Evolutionary conservation across 2,888 invertebrate genomes (phyloP), one percentile per base, ranked within the genome.

Genomic region (Tenthredo livida): DNA sequence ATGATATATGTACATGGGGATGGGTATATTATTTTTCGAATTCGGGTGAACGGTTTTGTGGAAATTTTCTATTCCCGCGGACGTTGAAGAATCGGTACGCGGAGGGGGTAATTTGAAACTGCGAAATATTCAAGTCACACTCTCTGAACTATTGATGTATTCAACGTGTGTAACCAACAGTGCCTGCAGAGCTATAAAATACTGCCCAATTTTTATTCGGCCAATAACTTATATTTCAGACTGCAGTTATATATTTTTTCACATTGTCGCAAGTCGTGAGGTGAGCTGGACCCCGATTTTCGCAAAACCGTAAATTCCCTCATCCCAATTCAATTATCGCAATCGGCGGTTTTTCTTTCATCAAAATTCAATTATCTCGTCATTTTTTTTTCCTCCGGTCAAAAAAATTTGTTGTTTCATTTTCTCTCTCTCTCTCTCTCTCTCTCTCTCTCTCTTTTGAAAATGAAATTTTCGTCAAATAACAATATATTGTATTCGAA

Each of bases 151-250:
- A 89, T 90, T 92, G 91, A 93, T 90, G 91, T 93, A 93, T 93
- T 93, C 93, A 92, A 89, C 91, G 90, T 91, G 91, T 92, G 92
- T 93, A 92, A 92, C 92, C 91, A 91, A 91, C 92, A 92, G 92
- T 91, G 91, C 21, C 15, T n/a, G 47, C 29, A n/a, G 43, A 43
- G 92, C 91, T 91, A 92, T 92, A 93, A 93, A 93, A 93, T 92
- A 92, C 92, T 91, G 92, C 90, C 89, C 90, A 90, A 92, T 92
- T 92, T 92, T 61, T 61, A 7, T 61, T 25, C 6, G 21, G 12
- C n/a, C 75, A 47, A 75, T 29, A 75, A 75, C 75, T 77, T 54
- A 50, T 50, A 54, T 54, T 54, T 17, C 54, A n/a, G 6, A 54
- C 33, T 33, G 33, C 54, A 54, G 54, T 54, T 54, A 33, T 67